Percentiles rank a stretch among this genome's conserved stretches.
Conservation (phyloP, 2,888 invertebrate genomes). For the Diadromus collaris region DNA sequence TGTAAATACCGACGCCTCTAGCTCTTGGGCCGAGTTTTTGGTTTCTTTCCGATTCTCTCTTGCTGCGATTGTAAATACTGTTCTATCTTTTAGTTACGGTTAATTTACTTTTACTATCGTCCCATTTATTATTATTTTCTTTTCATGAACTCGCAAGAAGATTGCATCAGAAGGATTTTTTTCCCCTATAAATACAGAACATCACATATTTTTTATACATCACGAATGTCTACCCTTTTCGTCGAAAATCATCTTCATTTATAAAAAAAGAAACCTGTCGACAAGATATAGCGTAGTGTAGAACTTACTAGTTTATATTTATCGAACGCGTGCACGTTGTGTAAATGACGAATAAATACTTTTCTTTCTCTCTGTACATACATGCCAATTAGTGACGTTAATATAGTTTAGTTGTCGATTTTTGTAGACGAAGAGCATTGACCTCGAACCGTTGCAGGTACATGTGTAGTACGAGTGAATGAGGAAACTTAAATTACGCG, state of each 20-base stretch:
- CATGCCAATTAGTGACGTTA: not conserved
- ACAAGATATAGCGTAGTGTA: not conserved
- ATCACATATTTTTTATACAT: conserved; percentile 26
- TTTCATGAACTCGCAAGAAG: not conserved
- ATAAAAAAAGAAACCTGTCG: not conserved
- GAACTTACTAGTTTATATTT: not conserved
- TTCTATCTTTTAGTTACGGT: conserved; percentile 12
- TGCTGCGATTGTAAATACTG: conserved; percentile 11
- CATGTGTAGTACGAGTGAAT: not conserved
- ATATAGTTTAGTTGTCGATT: not conserved
- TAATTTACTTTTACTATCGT: conserved; percentile 3
- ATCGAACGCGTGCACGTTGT: not conserved
- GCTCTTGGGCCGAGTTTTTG: not conserved
- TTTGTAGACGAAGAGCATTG: not conserved
- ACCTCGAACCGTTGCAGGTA: too few species aligned
- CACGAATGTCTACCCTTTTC: conserved; percentile 4
- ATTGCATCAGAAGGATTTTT: conserved; percentile 4
- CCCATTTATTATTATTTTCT: not conserved
- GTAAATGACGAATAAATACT: conserved; percentile 16
- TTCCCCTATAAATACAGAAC: conserved; percentile 15
- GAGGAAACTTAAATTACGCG: not conserved
- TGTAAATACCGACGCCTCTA: conserved; percentile 28
- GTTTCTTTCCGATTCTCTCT: conserved; percentile 5
- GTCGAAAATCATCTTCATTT: not conserved
- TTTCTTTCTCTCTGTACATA: conserved; percentile 24